Conservation (phyloP, 2,113 vertebrate genomes). For the Marmota monax region DNA sequence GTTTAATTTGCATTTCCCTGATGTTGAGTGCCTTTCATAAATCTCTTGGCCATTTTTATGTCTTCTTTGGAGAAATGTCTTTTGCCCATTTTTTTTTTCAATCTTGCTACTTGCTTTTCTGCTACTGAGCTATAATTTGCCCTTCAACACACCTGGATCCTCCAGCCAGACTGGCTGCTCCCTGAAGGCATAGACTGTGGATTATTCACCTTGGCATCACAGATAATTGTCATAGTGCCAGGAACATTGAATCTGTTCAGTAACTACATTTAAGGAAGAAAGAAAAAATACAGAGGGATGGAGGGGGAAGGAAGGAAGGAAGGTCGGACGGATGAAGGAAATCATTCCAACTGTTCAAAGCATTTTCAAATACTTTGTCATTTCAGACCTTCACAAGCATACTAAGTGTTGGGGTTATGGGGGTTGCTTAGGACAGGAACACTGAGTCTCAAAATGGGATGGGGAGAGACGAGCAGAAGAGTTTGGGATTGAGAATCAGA, state of each 20-base stretch:
- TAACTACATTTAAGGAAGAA: constrained; percentile 29
- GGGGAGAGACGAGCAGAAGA: neutral
- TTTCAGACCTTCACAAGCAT: neutral
- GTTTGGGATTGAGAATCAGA: neutral
- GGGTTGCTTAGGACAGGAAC: neutral
- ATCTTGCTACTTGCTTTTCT: neutral
- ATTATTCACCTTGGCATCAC: neutral
- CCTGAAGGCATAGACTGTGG: neutral
- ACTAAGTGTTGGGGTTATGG: neutral
- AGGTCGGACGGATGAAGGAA: neutral
- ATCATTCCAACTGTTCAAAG: neutral
- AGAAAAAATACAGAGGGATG: neutral
- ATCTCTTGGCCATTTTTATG: neutral
- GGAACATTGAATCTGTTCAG: neutral
- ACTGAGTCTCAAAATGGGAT: neutral
- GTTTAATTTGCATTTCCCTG: neutral
- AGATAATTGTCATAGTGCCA: neutral
- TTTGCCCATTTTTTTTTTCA: neutral
- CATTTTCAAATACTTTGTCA: neutral
- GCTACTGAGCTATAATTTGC: neutral
- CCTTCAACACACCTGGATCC: neutral
- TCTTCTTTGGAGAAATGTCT: neutral
- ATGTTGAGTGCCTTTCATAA: neutral
- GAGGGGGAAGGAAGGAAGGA: neutral
- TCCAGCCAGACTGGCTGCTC: neutral